A percentile compares a stretch with the other conserved stretches of the same genome.
These are phyloP conservation scores for Aurelia aurita complex sp. Pacific DNA, from an alignment of 30 jellyfish, hydroid and myxozoan species.

Conservation along the genomic window DNA sequence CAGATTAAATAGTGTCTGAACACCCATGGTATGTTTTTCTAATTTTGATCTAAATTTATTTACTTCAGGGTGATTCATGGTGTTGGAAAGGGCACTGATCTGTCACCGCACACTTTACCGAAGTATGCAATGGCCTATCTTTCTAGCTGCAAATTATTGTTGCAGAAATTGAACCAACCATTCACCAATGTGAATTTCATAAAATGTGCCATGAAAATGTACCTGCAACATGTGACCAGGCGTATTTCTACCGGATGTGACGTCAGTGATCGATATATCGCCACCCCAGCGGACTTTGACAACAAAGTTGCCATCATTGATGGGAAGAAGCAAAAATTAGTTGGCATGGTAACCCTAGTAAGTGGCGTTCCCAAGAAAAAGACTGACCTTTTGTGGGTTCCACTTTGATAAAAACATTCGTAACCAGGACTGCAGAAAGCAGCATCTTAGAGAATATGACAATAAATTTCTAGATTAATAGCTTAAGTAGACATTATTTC, in stretches of 20 bases:
- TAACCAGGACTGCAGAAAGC: no score
- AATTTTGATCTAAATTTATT: no score
- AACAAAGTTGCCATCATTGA: conserved; percentile 45
- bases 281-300: conserved; percentile 41
- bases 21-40: no score
- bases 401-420: background rate
- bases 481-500: no score
- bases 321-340: conserved; percentile 15
- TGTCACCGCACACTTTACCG: background rate
- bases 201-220: conserved; percentile 9
- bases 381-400: conserved; percentile 13
- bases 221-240: conserved; percentile 28
- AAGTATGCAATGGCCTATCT: background rate
- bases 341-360: conserved; percentile 21
- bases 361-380: conserved; percentile 15
- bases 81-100: conserved; percentile 44
- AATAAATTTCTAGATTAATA: no score
- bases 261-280: conserved; percentile 15
- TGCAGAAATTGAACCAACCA: conserved; percentile 16
- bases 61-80: conserved; percentile 7
- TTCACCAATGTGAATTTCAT: conserved; percentile 16
- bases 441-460: no score
- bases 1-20: no score
- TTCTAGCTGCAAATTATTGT: background rate
- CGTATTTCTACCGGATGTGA: conserved; percentile 53